Base-by-base conservation (phyloP, 2,113 vertebrate genomes). In the Lepidothrix coronata region DNA sequence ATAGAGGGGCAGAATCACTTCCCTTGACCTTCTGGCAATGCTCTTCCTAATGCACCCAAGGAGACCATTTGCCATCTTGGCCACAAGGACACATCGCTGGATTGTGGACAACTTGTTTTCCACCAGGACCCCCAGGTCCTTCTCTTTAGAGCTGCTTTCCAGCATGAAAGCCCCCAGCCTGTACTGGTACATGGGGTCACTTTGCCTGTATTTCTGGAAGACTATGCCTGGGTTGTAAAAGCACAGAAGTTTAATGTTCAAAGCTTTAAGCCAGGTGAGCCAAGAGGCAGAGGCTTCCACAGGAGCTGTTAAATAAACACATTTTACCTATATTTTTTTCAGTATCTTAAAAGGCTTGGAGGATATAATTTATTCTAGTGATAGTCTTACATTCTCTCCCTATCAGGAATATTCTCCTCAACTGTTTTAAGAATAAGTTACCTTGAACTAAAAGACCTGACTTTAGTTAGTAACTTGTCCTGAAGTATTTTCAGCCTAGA, bases 21-120 rank as follows among this genome's bases (percentile, higher is more conserved):
- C 20, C 20, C n/a, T 21, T 1, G 0, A 17, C 7, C 12, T 48
- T 8, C 4, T 24, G 39, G 9, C 3, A 31, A 6, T 37, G 9
- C 5, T n/a, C 8, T 62, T 39, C n/a, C 9, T 25, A 18, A 21
- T 14, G 30, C 20, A 8, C 1, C 41, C 7, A 66, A 72, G 20
- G n/a, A 48, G 4, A 11, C 8, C 5, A 11, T 12, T 41, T 11
- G 5, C 6, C 14, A n/a, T 41, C 24, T 55, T 13, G 20, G 24
- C 10, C 15, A 6, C 24, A 12, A 24, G 12, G 24, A 5, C 59
- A 43, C 44, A 30, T 5, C 31, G 49, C 21, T 65, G 49, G 30
- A 43, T 49, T 25, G 12, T 0, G 2, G 31, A 9, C 31, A 43
- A 22, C 43, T 27, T 43, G 5, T 3, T 18, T 4, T 12, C 43